These are phyloP conservation scores for Parascotia fuliginaria DNA, from an alignment of 2,888 invertebrate genomes.

Conservation along the genomic window DNA sequence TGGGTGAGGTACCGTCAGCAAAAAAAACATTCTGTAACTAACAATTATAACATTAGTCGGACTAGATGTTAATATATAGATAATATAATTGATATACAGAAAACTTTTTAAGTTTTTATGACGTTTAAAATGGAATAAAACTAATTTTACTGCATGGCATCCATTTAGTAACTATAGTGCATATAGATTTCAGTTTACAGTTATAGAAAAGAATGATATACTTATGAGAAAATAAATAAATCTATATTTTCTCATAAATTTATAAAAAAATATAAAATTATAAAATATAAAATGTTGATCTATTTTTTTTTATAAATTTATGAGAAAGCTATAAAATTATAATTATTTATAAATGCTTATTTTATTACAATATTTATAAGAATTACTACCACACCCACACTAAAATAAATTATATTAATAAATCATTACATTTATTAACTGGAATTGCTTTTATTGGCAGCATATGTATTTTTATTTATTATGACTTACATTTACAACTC, in stretches of 20 bases:
- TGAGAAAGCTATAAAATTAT: too few species aligned
- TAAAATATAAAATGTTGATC: too few species aligned
- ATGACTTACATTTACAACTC: background rate
- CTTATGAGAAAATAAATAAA: background rate
- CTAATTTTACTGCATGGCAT: constrained; percentile 29
- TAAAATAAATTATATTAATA: background rate
- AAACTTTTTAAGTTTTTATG: too few species aligned
- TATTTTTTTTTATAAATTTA: too few species aligned
- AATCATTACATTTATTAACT: background rate
- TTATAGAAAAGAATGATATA: constrained; percentile 1
- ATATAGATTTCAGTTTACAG: constrained; percentile 11
- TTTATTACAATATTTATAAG: background rate
- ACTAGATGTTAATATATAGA: constrained; percentile 14
- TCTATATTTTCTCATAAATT: too few species aligned
- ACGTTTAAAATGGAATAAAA: constrained; percentile 5
- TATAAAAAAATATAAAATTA: too few species aligned
- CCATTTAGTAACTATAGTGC: constrained; percentile 16
- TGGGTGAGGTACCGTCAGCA: constrained; percentile 20
- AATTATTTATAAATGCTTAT: too few species aligned
- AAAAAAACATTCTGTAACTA: constrained; percentile 4
- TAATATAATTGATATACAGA: constrained; percentile 3
- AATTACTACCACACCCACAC: background rate
- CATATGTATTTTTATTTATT: background rate
- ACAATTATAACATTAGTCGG: constrained; percentile 10
- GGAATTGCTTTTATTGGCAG: background rate